Evolutionary conservation across 2,113 vertebrate species (phyloP).

Genomic region (Pionites leucogaster): DNA sequence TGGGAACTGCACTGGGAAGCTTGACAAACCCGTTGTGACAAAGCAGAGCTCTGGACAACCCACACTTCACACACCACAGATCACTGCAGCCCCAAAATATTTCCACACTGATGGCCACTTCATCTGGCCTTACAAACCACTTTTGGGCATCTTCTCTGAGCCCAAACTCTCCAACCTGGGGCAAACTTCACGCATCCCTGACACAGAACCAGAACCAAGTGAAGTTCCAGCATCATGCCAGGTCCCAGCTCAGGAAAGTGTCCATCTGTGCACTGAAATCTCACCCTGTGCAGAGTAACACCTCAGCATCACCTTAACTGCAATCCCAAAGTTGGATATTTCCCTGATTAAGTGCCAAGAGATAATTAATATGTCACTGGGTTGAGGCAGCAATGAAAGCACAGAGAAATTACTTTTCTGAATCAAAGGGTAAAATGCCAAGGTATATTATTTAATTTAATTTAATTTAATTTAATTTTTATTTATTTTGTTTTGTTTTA

Average conservation of each 20-base stretch:
- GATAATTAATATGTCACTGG: background rate
- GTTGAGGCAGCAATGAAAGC: background rate
- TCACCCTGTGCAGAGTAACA: background rate
- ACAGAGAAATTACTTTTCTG: background rate
- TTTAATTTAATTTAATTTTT: background rate
- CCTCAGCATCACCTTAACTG: background rate
- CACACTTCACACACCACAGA: background rate
- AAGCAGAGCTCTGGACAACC: background rate
- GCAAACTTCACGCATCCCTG: background rate
- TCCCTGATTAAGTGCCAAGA: background rate
- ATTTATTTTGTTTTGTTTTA: background rate
- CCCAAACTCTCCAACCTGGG: no score
- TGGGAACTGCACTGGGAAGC: background rate
- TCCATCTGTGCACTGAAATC: no score
- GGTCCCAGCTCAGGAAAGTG: accelerated
- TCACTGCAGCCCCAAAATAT: background rate
- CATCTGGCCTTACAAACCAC: background rate
- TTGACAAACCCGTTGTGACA: background rate
- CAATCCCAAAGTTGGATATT: background rate
- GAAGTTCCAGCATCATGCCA: no score
- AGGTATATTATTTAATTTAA: background rate
- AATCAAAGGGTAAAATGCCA: background rate
- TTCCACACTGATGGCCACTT: accelerated
- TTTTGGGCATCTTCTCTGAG: accelerated
- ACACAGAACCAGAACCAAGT: background rate